Conservation (phyloP, 2,797 vertebrate species). For the Spatula clypeata region DNA sequence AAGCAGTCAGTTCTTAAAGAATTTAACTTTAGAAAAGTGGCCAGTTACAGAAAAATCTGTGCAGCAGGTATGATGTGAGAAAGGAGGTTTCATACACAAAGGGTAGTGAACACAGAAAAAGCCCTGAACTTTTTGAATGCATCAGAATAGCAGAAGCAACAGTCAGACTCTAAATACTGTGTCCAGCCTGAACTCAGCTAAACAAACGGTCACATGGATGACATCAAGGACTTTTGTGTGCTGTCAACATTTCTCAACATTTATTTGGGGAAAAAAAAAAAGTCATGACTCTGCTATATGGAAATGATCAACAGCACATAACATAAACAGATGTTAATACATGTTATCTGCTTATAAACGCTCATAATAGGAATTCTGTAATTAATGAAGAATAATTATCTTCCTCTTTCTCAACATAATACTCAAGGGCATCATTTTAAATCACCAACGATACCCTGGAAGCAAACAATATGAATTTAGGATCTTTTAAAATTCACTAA, state of each 20-base stretch:
- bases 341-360: not conserved
- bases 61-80: fast-evolving
- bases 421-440: slow-evolving; percentile 48
- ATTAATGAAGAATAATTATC: not conserved
- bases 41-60: not conserved
- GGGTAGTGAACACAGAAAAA: not conserved
- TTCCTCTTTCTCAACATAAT: not conserved
- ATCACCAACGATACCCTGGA: not conserved
- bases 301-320: not conserved
- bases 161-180: fast-evolving
- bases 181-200: not conserved
- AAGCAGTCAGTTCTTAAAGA: not conserved
- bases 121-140: not conserved
- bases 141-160: not conserved
- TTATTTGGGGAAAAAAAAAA: not conserved
- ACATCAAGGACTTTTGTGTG: not conserved
- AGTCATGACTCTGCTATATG: not conserved
- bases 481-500: not conserved
- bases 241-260: not conserved
- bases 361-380: not conserved
- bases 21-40: not conserved
- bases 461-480: not conserved
- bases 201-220: not conserved
- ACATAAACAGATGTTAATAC: not conserved
- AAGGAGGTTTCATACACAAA: not conserved